A percentile compares a stretch with the other conserved stretches of the same genome.
These are phyloP conservation scores for Lasiurus cinereus DNA, from an alignment of 2,113 vertebrate genomes.

Conservation along the genomic window DNA sequence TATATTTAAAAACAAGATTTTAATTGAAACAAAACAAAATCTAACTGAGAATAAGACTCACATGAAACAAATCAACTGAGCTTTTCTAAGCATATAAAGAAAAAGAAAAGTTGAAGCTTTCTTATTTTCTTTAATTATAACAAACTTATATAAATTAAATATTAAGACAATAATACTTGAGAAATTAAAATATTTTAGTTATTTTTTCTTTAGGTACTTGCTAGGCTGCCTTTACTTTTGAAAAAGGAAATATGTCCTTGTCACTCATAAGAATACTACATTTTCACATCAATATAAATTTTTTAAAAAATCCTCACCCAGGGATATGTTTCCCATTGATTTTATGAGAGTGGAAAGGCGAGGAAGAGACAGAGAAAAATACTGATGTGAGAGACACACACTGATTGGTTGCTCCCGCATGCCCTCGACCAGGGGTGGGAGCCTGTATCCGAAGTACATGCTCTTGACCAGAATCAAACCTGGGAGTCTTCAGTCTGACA, in stretches of 20 bases:
- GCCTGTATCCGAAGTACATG: no score
- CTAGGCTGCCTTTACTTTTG: background rate
- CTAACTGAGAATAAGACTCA: background rate
- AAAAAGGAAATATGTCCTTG: background rate
- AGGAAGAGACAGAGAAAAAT: no score
- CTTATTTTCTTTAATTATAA: conserved; percentile 40
- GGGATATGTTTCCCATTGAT: no score
- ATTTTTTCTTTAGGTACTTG: conserved; percentile 20
- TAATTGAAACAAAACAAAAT: conserved; percentile 51
- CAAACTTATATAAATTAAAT: background rate
- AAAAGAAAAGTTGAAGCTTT: background rate
- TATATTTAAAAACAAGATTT: background rate
- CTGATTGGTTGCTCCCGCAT: no score
- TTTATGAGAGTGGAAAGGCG: no score
- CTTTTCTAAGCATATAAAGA: background rate
- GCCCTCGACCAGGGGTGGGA: no score
- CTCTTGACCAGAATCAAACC: no score
- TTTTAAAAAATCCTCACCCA: background rate
- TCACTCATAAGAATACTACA: conserved; percentile 24
- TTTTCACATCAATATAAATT: background rate
- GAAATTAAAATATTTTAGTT: background rate
- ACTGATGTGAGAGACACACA: no score
- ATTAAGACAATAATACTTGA: conserved; percentile 30
- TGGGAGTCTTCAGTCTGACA: no score
- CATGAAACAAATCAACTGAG: background rate